Conservation (phyloP, 2,888 invertebrate genomes). For the Parnassius mnemosyne region DNA sequence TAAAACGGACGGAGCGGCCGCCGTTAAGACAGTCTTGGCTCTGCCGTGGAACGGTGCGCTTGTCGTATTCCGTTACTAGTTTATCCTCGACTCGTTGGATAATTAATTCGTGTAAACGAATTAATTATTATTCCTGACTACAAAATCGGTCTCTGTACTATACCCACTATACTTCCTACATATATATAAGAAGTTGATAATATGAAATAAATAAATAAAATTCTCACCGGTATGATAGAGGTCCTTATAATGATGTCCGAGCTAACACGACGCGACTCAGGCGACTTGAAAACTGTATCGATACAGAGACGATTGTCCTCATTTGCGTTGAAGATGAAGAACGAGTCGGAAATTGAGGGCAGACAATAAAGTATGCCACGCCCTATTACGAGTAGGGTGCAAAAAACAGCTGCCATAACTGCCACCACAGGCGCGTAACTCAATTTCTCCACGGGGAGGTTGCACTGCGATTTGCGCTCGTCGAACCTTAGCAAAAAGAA, state of each 20-base stretch:
- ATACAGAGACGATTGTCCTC: slow-evolving; percentile 69
- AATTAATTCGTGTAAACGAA: no score
- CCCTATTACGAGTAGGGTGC: slow-evolving; percentile 48
- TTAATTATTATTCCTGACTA: no score
- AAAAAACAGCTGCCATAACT: slow-evolving; percentile 44
- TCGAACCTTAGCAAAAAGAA: slow-evolving; percentile 47
- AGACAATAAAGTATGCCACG: slow-evolving; percentile 55
- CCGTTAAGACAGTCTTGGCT: no score
- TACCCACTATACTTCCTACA: no score
- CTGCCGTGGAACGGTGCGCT: no score
- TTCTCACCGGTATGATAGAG: slow-evolving; percentile 58
- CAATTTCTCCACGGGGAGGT: slow-evolving; percentile 46
- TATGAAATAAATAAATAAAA: no score
- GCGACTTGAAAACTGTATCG: slow-evolving; percentile 37
- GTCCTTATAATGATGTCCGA: slow-evolving; percentile 37
- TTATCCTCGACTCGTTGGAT: no score
- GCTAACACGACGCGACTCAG: slow-evolving; percentile 32
- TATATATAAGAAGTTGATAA: no score
- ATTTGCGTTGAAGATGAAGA: slow-evolving; percentile 69
- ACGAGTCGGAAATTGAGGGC: slow-evolving; percentile 58
- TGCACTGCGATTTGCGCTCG: slow-evolving; percentile 52
- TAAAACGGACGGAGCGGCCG: no score
- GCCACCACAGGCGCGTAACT: slow-evolving; percentile 51
- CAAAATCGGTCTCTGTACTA: no score
- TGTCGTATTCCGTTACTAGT: no score